These are phyloP conservation scores for Sciaenops ocellatus DNA, from an alignment of 2,797 vertebrate species.

Conservation along the genomic window DNA sequence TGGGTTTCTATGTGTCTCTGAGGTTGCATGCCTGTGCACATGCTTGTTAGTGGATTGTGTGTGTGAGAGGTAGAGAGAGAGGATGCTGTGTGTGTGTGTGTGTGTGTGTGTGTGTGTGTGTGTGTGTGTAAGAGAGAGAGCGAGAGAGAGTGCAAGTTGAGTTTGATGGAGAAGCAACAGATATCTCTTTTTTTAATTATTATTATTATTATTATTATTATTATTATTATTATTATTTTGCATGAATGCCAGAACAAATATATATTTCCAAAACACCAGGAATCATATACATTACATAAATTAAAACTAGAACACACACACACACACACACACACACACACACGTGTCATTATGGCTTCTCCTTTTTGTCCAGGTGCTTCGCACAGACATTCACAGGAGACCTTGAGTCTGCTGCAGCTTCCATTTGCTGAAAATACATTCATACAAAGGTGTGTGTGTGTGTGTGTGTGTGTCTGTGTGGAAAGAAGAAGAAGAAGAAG, in stretches of 20 bases:
- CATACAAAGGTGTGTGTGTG: constrained; percentile 37
- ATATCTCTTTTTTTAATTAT: constrained; percentile 31
- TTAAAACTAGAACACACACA: constrained; percentile 13
- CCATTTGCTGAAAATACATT: constrained; percentile 66
- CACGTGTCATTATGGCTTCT: constrained; percentile 32
- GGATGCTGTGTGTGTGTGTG: constrained; percentile 19
- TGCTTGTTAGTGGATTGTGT: constrained; percentile 40
- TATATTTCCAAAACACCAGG: too few relatives aligned
- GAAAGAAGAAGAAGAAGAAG: neutral
- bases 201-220: too few relatives aligned
- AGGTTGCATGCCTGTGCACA: constrained; percentile 53
- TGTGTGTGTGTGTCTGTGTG: neutral
- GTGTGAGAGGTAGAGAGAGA: neutral
- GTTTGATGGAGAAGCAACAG: constrained; percentile 45
- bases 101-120: constrained; percentile 8
- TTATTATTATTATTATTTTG: too few relatives aligned
- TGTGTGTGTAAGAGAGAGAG: neutral
- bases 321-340: constrained; percentile 21
- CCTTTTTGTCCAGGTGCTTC: constrained; percentile 62
- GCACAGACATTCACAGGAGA: constrained; percentile 67
- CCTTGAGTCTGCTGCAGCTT: constrained; percentile 74
- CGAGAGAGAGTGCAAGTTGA: constrained; percentile 12
- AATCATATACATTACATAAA: constrained; percentile 4
- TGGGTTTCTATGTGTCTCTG: constrained; percentile 72
- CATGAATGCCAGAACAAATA: too few relatives aligned